Evolutionary conservation across 2,888 invertebrate genomes (phyloP).

Genomic region (Tetragonula carbonaria): DNA sequence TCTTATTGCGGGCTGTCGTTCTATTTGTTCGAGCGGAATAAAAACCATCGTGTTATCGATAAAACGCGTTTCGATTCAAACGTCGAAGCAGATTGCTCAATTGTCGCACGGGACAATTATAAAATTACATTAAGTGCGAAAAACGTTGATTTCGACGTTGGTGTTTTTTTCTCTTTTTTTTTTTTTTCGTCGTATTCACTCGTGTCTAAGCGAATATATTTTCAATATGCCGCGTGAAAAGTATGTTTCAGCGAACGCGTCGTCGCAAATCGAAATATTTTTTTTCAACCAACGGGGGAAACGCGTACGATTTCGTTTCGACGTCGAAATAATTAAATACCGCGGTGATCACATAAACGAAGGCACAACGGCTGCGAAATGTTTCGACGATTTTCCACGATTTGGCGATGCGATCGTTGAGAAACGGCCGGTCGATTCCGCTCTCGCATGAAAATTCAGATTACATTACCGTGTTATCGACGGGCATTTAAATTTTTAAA

Average conservation of each 20-base stretch:
- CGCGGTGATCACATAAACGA: background rate
- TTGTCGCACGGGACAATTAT: no score
- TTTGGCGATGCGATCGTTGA: background rate
- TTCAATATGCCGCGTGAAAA: background rate
- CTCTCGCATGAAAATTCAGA: conserved; percentile 10
- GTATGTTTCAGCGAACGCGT: background rate
- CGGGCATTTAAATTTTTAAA: conserved; percentile 22
- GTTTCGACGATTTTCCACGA: background rate
- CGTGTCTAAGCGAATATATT: no score
- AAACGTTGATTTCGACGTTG: no score
- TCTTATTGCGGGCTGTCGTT: no score
- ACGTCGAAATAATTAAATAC: background rate
- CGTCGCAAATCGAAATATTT: background rate
- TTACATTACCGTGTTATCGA: conserved; percentile 16
- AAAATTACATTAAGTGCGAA: no score
- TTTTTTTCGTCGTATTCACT: no score
- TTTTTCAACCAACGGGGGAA: background rate
- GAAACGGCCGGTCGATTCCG: background rate
- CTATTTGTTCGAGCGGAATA: no score
- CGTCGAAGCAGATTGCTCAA: no score
- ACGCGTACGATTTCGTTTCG: background rate
- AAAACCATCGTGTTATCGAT: no score
- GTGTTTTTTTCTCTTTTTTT: no score
- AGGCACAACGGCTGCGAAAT: no score
- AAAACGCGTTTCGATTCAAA: no score